Evolutionary conservation across 2,113 vertebrate species (phyloP).

Genomic region (Cynocephalus volans): DNA sequence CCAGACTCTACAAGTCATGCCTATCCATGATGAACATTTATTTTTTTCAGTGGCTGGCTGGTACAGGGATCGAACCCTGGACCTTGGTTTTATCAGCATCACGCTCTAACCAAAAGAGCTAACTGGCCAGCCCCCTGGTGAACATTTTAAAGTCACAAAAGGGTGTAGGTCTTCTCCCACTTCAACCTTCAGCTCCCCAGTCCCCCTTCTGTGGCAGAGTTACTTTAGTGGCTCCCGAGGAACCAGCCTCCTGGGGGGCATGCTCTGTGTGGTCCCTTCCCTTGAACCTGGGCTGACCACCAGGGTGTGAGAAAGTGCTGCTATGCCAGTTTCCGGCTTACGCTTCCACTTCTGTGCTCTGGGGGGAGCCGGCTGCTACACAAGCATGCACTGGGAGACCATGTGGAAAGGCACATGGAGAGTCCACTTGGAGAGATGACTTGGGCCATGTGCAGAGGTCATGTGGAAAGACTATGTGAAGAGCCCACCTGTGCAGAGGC

Average conservation of each 20-base stretch:
- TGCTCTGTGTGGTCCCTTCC: background rate
- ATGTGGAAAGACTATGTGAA: background rate
- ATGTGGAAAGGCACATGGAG: background rate
- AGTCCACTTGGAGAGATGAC: background rate
- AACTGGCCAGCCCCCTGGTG: background rate
- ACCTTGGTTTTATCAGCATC: too few relatives aligned
- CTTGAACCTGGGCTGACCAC: background rate
- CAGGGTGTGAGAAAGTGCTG: background rate
- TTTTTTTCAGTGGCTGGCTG: background rate
- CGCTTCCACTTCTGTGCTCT: too few relatives aligned
- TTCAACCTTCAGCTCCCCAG: background rate
- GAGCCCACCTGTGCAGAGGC: background rate
- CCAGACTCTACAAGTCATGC: background rate
- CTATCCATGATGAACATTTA: background rate
- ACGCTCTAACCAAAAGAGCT: too few relatives aligned
- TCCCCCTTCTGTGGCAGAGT: fast-evolving
- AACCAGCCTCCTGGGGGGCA: background rate
- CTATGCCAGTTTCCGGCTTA: background rate
- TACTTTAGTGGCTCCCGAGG: background rate
- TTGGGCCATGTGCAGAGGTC: background rate
- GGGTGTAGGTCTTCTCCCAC: background rate
- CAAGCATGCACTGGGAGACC: background rate
- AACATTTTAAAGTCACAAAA: background rate
- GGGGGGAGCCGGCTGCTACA: background rate
- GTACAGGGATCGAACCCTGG: too few relatives aligned